Evolutionary conservation across 2,888 invertebrate species (phyloP).

Genomic region (Sycophila texana): DNA sequence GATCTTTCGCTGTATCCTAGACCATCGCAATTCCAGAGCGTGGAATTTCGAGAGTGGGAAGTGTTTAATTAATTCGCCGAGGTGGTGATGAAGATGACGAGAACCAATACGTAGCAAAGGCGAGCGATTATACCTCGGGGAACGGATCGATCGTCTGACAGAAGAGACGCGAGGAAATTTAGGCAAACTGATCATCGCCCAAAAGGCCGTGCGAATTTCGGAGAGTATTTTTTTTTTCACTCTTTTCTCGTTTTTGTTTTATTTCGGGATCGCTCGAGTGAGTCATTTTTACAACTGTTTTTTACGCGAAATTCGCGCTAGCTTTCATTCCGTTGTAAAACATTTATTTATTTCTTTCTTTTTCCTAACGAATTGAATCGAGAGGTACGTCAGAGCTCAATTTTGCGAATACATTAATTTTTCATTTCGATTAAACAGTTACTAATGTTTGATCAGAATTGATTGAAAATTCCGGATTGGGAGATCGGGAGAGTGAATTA

Average conservation of each 20-base stretch:
- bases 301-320: conserved; percentile 7
- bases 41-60: conserved; percentile 49
- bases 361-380: neutral
- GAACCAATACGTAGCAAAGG: conserved; percentile 40
- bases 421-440: conserved; percentile 13
- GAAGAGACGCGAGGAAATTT: conserved; percentile 16
- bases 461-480: neutral
- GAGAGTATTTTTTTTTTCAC: neutral
- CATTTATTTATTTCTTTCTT: conserved; percentile 12
- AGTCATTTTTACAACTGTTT: conserved; percentile 6
- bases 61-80: conserved; percentile 54
- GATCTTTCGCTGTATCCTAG: conserved; percentile 54
- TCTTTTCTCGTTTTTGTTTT: conserved; percentile 6
- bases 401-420: conserved; percentile 2
- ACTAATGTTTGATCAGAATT: neutral
- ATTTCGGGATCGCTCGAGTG: neutral
- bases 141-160: conserved; percentile 39
- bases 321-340: neutral
- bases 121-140: neutral
- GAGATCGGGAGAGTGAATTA: conserved; percentile 1
- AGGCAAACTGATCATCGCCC: conserved; percentile 1
- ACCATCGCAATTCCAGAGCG: conserved; percentile 40
- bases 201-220: neutral
- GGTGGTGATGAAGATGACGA: conserved; percentile 56
- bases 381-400: neutral